Percentiles rank a stretch among this genome's conserved stretches.
phyloP scores from a whole-genome alignment of 2,113 vertebrate species.

The Pelobates fuscus region DNA sequence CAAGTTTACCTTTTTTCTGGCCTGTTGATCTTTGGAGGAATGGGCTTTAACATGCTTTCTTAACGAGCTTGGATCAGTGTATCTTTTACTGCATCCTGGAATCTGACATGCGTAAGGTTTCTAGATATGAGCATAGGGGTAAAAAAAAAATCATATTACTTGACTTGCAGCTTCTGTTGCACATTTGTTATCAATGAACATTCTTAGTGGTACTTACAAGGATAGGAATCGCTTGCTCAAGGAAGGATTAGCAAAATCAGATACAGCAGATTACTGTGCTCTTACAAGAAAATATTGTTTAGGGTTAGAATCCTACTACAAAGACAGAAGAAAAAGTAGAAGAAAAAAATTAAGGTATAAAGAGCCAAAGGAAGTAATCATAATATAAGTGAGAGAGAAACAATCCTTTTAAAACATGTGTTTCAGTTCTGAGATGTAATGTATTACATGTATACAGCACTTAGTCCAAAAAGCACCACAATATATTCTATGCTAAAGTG shows the following conservation, averaged over 20 bases:
- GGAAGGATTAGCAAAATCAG: conserved; percentile 70
- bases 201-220: conserved; percentile 73
- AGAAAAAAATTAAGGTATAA: conserved; percentile 62
- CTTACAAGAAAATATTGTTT: conserved; percentile 71
- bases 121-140: conserved; percentile 66
- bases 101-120: conserved; percentile 97
- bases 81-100: conserved; percentile 90
- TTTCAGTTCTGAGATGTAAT: neutral
- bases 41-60: conserved; percentile 96
- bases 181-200: conserved; percentile 57
- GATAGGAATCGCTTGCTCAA: conserved; percentile 70
- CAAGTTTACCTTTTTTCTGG: conserved; percentile 86
- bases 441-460: neutral
- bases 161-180: conserved; percentile 37
- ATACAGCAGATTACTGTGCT: conserved; percentile 68
- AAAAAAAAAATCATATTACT: conserved; percentile 38
- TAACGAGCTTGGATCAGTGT: conserved; percentile 96
- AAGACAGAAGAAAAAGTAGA: conserved; percentile 68
- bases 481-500: too few species aligned
- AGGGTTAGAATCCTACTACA: conserved; percentile 73
- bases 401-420: conserved; percentile 29
- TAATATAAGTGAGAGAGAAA: neutral
- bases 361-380: conserved; percentile 44
- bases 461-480: too few species aligned
- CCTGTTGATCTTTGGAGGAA: conserved; percentile 86